These are phyloP conservation scores for Bombylius major DNA, from an alignment of 2,888 invertebrate genomes.

Conservation along the genomic window DNA sequence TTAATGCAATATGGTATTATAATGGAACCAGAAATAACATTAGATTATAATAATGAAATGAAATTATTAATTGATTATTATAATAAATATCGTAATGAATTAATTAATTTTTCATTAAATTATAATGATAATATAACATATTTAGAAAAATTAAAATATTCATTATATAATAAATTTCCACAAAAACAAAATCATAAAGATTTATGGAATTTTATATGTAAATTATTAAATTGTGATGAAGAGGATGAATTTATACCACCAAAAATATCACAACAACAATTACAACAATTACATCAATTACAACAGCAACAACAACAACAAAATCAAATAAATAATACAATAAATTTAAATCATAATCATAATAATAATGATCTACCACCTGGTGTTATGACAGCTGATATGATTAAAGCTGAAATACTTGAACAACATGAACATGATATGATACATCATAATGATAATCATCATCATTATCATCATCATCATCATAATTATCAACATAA, in stretches of 20 bases:
- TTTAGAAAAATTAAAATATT: constrained; percentile 74
- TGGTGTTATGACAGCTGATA: background rate
- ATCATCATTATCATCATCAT: too few species aligned
- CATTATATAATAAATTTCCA: constrained; percentile 69
- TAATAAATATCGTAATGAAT: constrained; percentile 49
- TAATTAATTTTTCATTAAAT: constrained; percentile 46
- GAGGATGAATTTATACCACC: constrained; percentile 52
- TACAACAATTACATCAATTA: background rate
- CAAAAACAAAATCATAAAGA: constrained; percentile 63
- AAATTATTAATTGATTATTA: constrained; percentile 77
- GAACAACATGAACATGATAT: background rate
- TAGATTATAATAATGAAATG: constrained; percentile 75
- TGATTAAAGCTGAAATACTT: background rate
- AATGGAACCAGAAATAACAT: constrained; percentile 67
- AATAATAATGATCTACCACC: too few species aligned
- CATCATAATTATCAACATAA: too few species aligned
- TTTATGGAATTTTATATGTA: constrained; percentile 67
- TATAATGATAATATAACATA: constrained; percentile 50
- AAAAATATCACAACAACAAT: constrained; percentile 22
- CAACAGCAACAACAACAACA: background rate
- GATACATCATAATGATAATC: too few species aligned
- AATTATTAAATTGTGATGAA: constrained; percentile 59
- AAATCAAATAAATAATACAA: too few species aligned
- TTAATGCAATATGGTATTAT: constrained; percentile 73
- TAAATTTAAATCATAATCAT: too few species aligned